Evolutionary conservation across 2,113 vertebrate species (phyloP), one percentile per base, ranked within the genome.

Genomic region (Motacilla alba): DNA sequence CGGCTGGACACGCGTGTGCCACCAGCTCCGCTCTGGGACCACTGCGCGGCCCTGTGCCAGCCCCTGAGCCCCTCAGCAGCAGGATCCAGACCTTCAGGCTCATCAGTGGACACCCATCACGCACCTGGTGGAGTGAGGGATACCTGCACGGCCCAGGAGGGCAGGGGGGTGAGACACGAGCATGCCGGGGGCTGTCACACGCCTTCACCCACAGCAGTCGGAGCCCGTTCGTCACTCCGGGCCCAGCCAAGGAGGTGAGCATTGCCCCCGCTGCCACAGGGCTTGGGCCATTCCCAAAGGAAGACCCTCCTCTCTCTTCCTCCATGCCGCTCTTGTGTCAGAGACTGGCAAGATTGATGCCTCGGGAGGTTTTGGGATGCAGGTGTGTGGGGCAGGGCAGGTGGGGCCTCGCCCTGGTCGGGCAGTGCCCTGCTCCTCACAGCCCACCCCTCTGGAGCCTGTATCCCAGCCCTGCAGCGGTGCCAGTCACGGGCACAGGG

Each of bases 41-140:
- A 0, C n/a, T 26, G 39, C 0, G 0, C 2, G 1, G 21, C 7
- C 0, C 1, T 14, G n/a, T 37, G 41, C 62, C 41, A 47, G 30
- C n/a, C 41, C 56, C 68, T n/a, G 56, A 5, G 2, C 30, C 31
- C 3, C 55, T 56, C 43, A 15, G 4, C 59, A 23, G 47, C 5
- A 0, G 56, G 47, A 88, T 35, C 58, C 0, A 0, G 31, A 55
- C 39, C 21, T 75, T 0, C 0, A 67, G 68, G 52, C 8, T 83
- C 86, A 58, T 69, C 76, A 6, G 52, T 3, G 2, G 69, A 62
- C 17, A 17, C 21, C 17, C 4, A 4, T 4, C 1, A 0, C 0
- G 15, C 63, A 63, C 2, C 35, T 83, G 2, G 1, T 11, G 60
- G 56, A 81, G 21, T 22, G 35, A 74, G 80, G 24, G 43, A 37